Conservation (phyloP, 2,113 vertebrate genomes). For the Cheirogaleus medius region DNA sequence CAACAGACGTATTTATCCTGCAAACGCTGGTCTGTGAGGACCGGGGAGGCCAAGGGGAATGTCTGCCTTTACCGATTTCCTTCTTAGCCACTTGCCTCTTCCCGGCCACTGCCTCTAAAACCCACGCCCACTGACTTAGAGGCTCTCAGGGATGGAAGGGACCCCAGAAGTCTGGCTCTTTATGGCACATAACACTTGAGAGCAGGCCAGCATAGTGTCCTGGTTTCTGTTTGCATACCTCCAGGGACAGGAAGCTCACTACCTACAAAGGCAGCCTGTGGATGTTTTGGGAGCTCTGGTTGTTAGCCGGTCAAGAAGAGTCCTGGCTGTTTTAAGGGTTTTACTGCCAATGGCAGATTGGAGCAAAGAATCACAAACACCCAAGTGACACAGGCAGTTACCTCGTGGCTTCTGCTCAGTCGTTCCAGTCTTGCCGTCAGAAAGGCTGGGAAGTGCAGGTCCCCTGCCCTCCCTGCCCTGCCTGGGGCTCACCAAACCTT, state of each 20-base stretch:
- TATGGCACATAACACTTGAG: not conserved
- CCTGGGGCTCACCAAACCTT: not conserved
- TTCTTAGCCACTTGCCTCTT: not conserved
- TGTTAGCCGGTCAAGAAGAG: not conserved
- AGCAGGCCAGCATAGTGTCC: not conserved
- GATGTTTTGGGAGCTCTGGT: not conserved
- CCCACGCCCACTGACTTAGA: not conserved
- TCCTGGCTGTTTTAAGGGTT: not conserved
- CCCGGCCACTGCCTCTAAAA: not conserved
- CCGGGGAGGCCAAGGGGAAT: too few species aligned
- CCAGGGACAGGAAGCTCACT: not conserved
- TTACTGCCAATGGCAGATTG: not conserved
- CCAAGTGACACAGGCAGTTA: not conserved
- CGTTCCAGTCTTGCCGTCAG: not conserved
- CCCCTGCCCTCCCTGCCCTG: not conserved
- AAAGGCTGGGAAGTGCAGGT: not conserved
- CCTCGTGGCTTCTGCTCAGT: accelerated
- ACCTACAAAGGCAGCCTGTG: not conserved
- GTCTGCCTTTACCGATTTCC: not conserved
- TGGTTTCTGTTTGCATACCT: not conserved
- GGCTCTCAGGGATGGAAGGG: not conserved
- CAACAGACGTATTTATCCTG: not conserved
- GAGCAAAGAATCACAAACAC: not conserved
- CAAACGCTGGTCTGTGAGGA: not conserved
- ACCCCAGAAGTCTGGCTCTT: not conserved